A percentile compares a stretch with the other conserved stretches of the same genome.
phyloP scores from a whole-genome alignment of 2,113 vertebrate genomes.

The Ovibos moschatus region DNA sequence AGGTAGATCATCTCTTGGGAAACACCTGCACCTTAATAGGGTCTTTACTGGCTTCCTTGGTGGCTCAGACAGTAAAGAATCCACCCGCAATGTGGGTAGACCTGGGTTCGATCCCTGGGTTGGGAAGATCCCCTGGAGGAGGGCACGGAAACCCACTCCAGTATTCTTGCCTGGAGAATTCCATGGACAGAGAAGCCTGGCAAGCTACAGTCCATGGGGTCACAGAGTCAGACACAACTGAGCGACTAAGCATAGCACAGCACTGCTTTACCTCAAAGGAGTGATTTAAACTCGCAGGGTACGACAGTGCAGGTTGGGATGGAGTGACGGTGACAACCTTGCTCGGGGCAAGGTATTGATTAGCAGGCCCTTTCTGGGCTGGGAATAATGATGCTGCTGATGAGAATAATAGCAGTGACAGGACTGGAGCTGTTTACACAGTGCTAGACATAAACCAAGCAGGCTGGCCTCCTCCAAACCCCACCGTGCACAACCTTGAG shows the following conservation, averaged over 20 bases:
- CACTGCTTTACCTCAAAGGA: neutral
- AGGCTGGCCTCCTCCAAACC: neutral
- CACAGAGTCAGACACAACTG: neutral
- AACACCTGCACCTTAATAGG: neutral
- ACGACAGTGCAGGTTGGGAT: neutral
- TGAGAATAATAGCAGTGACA: neutral
- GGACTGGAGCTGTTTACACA: neutral
- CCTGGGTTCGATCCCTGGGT: neutral
- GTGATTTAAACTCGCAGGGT: neutral
- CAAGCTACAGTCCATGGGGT: neutral
- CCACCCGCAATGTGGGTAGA: neutral
- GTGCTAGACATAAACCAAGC: neutral
- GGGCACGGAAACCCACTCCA: neutral
- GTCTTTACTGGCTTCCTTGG: neutral
- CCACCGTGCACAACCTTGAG: neutral
- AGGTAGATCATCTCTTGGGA: neutral
- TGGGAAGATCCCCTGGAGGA: neutral
- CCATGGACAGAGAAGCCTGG: neutral
- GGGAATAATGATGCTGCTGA: neutral
- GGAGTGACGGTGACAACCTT: neutral
- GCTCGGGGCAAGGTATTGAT: neutral
- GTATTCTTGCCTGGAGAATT: neutral
- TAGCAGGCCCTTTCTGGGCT: neutral
- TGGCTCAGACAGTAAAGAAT: neutral
- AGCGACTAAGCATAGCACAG: neutral